Evolutionary conservation across 2,888 invertebrate species (phyloP).

Genomic region (Watsonalla binaria): DNA sequence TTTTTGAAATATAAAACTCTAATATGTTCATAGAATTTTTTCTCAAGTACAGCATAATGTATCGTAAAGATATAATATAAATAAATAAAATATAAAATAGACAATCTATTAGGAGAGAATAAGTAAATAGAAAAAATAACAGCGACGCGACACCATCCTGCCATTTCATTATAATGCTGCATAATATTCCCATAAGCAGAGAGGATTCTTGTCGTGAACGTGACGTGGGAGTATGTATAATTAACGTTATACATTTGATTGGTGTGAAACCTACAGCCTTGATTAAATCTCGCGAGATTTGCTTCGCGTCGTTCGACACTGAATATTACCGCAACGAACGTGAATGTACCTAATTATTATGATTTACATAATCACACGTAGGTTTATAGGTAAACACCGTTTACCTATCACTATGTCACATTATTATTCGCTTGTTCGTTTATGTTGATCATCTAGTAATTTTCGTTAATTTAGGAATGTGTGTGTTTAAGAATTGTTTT

Average conservation of each 20-base stretch:
- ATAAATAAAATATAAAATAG: too few relatives aligned
- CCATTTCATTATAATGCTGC: constrained; percentile 7
- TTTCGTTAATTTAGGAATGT: too few relatives aligned
- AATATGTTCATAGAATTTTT: too few relatives aligned
- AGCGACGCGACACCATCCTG: neutral
- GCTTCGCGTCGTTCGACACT: constrained; percentile 11
- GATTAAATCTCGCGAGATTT: constrained; percentile 21
- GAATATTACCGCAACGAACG: constrained; percentile 14
- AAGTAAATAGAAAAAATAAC: too few relatives aligned
- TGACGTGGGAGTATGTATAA: neutral
- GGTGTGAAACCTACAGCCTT: constrained; percentile 16
- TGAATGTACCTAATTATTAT: constrained; percentile 1
- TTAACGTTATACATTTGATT: constrained; percentile 3
- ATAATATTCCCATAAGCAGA: neutral
- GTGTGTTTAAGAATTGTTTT: too few relatives aligned
- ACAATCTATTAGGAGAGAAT: too few relatives aligned
- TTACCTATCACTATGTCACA: neutral
- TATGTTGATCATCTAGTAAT: too few relatives aligned
- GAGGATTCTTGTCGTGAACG: neutral
- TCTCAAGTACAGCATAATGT: too few relatives aligned
- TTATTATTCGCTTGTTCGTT: too few relatives aligned
- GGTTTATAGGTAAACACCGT: neutral
- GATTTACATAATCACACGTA: neutral
- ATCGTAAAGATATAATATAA: too few relatives aligned
- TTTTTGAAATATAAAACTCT: too few relatives aligned